Conservation (phyloP, 2,888 invertebrate species). For the Troilus luridus region DNA sequence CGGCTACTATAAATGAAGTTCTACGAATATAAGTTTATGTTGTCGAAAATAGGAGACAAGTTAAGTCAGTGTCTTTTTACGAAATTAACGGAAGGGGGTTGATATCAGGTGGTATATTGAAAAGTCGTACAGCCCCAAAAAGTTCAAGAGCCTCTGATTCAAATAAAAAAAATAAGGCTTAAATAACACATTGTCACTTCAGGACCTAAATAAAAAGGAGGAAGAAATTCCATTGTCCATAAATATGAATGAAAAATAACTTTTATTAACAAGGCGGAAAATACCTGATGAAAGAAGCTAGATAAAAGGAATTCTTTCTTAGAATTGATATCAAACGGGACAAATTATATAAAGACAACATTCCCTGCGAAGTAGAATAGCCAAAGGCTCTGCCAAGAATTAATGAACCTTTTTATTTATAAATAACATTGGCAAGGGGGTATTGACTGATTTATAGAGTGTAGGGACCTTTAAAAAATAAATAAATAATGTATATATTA, state of each 20-base stretch:
- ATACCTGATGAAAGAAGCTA: background rate
- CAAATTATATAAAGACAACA: slow-evolving; percentile 12
- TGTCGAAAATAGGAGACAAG: no score
- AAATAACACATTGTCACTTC: background rate
- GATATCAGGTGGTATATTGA: background rate
- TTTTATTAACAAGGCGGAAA: background rate
- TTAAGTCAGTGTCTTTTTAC: no score
- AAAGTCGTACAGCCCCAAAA: background rate
- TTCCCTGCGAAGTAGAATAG: background rate
- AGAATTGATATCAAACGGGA: background rate
- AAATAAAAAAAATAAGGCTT: background rate
- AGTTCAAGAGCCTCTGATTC: background rate
- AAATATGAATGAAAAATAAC: background rate
- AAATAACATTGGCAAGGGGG: background rate
- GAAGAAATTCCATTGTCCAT: background rate
- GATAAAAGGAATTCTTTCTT: background rate
- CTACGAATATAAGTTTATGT: no score
- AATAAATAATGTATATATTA: background rate
- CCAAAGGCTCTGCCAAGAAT: background rate
- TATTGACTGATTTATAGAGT: background rate
- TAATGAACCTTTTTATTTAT: slow-evolving; percentile 2
- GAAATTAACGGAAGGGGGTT: background rate
- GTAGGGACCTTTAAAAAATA: background rate
- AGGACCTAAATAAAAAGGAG: background rate
- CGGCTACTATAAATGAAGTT: no score